Base-by-base conservation (phyloP, 2,888 invertebrate genomes). In the Nomada fabriciana region DNA sequence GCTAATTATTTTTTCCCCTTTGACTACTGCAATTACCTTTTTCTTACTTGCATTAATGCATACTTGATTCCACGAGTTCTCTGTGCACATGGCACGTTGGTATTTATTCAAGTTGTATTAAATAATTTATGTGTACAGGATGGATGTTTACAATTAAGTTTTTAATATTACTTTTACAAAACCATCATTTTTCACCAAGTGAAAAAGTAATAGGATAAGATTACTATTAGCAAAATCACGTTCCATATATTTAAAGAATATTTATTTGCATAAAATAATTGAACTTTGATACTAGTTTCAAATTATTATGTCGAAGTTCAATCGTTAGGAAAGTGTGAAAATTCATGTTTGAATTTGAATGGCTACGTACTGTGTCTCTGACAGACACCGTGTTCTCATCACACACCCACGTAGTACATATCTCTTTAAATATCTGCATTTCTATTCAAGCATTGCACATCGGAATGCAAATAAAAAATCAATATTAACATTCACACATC, bases 341-440 rank as follows among this genome's bases (percentile, higher is more conserved):
- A 20, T 59, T 9, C 3, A 42, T n/a, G 25, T 47, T 23, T 13
- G 53, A 53, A 1, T 60, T 18, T 53, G 15, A 42, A 55, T 13
- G 36, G 7, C 13, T 7, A 13, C 20, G 29, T 29, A 43, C 29
- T 67, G 47, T 50, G 60, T 63, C 67, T 23, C 13, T n/a, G 61
- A 53, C 11, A 23, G 67, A 72, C 52, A 61, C n/a, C 42, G 23
- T 52, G 25, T 25, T n/a, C 50, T 20, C 52, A 29, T 29, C 65
- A 53, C 68, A 61, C 80, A 68, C 76, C 76, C 57, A 76, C 71
- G 29, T 65, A 13, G 55, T 13, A n/a, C n/a, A n/a, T n/a, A 15
- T 52, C 20, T 61, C 29, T 25, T 65, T 61, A 50, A 74, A 63
- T 23, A 64, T 61, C 23, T 76, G 53, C 55, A 64, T 73, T 47